phyloP scores from a whole-genome alignment of 2,888 invertebrate species.

The Philopedon plagiatum region DNA sequence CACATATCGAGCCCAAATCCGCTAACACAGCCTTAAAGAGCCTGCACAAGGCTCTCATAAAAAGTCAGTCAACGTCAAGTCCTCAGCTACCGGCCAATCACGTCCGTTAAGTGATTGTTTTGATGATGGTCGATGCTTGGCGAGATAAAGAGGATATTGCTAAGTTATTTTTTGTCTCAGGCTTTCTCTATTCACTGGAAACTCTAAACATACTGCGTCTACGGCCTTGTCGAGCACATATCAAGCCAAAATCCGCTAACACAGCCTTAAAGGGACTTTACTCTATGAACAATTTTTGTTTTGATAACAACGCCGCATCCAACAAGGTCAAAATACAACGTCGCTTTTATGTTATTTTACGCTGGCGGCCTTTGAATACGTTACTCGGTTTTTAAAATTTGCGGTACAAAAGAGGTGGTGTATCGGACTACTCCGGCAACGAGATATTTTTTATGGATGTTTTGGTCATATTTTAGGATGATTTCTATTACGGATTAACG shows the following conservation, averaged over 20 bases:
- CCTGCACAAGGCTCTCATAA: too few species aligned
- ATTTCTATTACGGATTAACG: not conserved
- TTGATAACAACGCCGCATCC: constrained; percentile 4
- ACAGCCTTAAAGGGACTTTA: constrained; percentile 19
- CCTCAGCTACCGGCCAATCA: too few species aligned
- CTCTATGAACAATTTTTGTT: constrained; percentile 25
- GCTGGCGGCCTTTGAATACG: constrained; percentile 19
- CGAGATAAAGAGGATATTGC: too few species aligned
- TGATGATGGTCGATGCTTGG: too few species aligned
- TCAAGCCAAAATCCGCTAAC: not conserved
- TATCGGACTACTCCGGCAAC: not conserved
- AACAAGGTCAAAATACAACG: constrained; percentile 6
- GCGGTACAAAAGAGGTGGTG: not conserved
- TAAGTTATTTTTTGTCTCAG: too few species aligned
- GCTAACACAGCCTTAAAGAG: too few species aligned
- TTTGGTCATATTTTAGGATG: not conserved
- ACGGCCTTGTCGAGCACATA: not conserved
- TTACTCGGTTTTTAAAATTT: constrained; percentile 11
- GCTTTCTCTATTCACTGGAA: too few species aligned
- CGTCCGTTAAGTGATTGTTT: too few species aligned
- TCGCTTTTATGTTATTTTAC: constrained; percentile 22
- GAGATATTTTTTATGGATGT: not conserved
- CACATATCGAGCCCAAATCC: too few species aligned
- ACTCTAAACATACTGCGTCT: too few species aligned
- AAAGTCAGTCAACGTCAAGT: too few species aligned